A percentile compares a stretch with the other conserved stretches of the same genome.
These are phyloP conservation scores for Passer montanus DNA, from an alignment of 2,113 vertebrate genomes.

Conservation along the genomic window DNA sequence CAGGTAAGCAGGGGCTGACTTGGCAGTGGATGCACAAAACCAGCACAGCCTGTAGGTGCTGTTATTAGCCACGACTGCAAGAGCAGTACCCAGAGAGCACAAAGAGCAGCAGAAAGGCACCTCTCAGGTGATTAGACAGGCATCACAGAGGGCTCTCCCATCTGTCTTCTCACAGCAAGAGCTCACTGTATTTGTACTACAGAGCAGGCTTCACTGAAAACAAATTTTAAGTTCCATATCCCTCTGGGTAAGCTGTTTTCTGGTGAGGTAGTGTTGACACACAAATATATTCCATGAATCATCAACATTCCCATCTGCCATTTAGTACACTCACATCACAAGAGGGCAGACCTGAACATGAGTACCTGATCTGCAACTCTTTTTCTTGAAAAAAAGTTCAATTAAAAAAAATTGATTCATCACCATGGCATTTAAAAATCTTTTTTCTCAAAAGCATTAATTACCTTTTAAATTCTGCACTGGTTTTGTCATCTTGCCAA, in stretches of 20 bases:
- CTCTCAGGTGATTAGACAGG: neutral
- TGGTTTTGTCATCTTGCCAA: neutral
- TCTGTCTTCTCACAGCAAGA: neutral
- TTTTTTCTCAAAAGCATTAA: neutral
- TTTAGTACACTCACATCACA: neutral
- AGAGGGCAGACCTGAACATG: neutral
- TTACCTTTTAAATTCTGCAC: neutral
- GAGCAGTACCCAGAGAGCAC: neutral
- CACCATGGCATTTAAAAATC: neutral
- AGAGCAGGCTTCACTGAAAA: neutral
- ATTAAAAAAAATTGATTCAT: neutral
- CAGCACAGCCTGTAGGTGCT: neutral
- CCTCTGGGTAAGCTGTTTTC: neutral
- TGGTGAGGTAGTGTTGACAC: neutral
- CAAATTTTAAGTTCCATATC: neutral
- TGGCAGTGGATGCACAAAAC: neutral
- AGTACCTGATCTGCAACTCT: neutral
- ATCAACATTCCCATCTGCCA: conserved; percentile 12
- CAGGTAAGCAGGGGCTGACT: neutral
- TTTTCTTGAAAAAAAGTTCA: neutral
- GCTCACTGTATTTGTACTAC: neutral
- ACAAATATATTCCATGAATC: conserved; percentile 6
- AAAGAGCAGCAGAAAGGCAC: neutral
- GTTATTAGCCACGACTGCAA: neutral
- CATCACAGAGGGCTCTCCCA: neutral